These are phyloP conservation scores for Melipona bicolor DNA, from an alignment of 2,888 invertebrate species.

Conservation along the genomic window DNA sequence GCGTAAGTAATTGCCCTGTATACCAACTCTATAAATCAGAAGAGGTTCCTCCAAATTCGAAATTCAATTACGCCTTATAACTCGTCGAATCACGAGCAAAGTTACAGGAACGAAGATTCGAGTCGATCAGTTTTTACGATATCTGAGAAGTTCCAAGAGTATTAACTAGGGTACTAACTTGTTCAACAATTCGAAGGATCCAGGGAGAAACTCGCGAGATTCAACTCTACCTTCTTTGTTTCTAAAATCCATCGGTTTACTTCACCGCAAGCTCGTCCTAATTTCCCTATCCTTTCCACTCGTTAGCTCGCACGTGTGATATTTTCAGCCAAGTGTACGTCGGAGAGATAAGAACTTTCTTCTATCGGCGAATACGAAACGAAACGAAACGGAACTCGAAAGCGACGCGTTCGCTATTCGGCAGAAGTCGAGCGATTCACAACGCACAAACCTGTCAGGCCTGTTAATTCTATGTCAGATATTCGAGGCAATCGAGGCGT, in stretches of 20 bases:
- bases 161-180: too few relatives aligned
- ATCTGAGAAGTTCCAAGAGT: neutral
- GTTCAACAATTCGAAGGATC: neutral
- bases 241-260: neutral
- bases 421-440: neutral
- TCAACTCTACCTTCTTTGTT: neutral
- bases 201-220: neutral
- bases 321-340: slow-evolving; percentile 31
- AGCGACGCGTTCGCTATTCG: neutral
- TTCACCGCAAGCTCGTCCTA: neutral
- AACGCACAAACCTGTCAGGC: neutral
- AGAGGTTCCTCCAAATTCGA: too few relatives aligned
- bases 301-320: neutral
- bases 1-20: too few relatives aligned
- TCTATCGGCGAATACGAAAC: neutral
- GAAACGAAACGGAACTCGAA: neutral
- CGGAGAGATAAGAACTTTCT: slow-evolving; percentile 30
- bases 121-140: neutral
- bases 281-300: neutral
- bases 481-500: slow-evolving; percentile 56
- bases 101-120: neutral
- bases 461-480: slow-evolving; percentile 39
- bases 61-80: neutral
- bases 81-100: neutral
- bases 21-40: neutral